Base-by-base conservation (phyloP, 2,888 invertebrate genomes). In the Megamerina dolium region DNA sequence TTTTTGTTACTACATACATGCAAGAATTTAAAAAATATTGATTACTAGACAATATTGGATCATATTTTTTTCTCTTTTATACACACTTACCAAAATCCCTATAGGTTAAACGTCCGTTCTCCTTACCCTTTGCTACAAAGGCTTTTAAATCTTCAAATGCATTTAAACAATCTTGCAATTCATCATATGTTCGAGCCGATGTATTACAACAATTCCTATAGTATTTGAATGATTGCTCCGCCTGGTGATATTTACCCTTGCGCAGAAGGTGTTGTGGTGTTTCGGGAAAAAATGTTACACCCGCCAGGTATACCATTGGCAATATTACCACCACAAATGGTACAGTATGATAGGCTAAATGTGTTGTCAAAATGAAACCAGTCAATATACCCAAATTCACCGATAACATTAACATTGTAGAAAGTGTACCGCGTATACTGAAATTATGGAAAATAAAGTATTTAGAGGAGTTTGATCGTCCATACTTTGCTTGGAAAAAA, bases 391-490 rank as follows among this genome's bases (percentile, higher is more conserved):
- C 71, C 36, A 57, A 45, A 37, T 66, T 67, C 1, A 67, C 51
- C 4, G 63, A 59, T 17, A 70, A 41, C 52, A 63, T 59, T 5
- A 66, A 53, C 50, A 68, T 54, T 1, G 69, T 60, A 4, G 63
- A 59, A 4, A 70, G 43, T 0, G 62, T 55, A 0, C 70, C 70
- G 3, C 70, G 67, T 33, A 70, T 61, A 10, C 67, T 68, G 14
- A 14, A 10, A 31, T 9, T 31, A 31, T 8, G 10, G 10, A 23
- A 23, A n/a, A n/a, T n/a, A n/a, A n/a, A n/a, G n/a, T n/a, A n/a
- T n/a, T n/a, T n/a, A n/a, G n/a, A n/a, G n/a, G n/a, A n/a, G n/a
- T n/a, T n/a, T n/a, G n/a, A n/a, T n/a, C n/a, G n/a, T n/a, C n/a
- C n/a, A n/a, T n/a, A n/a, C n/a, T n/a, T n/a, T n/a, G n/a, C n/a